A percentile compares a stretch with the other conserved stretches of the same genome.
phyloP scores from a whole-genome alignment of 2,113 vertebrate species.

The Alligator sinensis region DNA sequence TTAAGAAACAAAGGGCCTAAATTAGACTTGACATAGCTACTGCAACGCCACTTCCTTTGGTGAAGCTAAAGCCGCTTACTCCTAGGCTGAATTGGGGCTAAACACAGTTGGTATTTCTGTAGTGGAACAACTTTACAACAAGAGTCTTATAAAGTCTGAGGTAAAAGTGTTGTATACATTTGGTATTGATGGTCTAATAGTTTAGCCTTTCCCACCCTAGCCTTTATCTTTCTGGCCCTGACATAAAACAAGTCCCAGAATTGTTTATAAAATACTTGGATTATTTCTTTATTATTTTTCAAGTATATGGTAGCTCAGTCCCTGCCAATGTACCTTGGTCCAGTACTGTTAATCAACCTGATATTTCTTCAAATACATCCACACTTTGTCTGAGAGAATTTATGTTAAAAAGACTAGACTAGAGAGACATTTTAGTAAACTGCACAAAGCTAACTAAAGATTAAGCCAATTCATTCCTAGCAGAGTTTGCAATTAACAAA shows the following conservation, averaged over 20 bases:
- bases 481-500: not conserved
- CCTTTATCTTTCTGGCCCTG: not conserved
- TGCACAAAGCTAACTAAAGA: not conserved
- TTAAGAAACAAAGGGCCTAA: not conserved
- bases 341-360: not conserved
- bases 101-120: not conserved
- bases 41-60: not conserved
- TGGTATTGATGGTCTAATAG: not conserved
- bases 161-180: not conserved
- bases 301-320: not conserved
- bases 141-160: not conserved
- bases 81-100: not conserved
- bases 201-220: not conserved
- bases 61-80: not conserved
- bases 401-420: not conserved
- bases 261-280: not conserved
- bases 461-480: accelerated
- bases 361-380: not conserved
- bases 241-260: not conserved
- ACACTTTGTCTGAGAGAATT: not conserved
- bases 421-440: too few species aligned
- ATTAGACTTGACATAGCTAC: not conserved
- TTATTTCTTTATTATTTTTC: not conserved
- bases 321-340: not conserved
- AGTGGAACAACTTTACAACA: not conserved